Conservation (phyloP, 2,888 invertebrate species). For the Sphaeridia pumilis region DNA sequence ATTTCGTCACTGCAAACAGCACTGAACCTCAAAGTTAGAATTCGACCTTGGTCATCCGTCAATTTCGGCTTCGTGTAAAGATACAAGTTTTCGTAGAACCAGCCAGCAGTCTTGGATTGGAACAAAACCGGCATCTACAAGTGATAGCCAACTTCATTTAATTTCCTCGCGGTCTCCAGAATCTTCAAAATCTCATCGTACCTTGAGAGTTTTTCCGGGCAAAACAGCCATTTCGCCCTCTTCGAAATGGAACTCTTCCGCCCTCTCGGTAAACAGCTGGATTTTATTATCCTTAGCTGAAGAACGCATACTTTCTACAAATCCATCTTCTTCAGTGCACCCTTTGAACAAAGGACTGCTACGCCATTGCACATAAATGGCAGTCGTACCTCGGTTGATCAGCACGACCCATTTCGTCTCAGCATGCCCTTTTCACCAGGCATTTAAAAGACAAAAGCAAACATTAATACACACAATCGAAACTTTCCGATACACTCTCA, state of each 20-base stretch:
- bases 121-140: conserved; percentile 26
- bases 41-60: conserved; percentile 12
- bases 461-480: no score
- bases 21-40: conserved; percentile 17
- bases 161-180: not conserved
- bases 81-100: conserved; percentile 26
- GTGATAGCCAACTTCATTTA: no score
- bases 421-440: no score
- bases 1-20: conserved; percentile 27
- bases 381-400: conserved; percentile 28
- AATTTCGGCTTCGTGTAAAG: conserved; percentile 29
- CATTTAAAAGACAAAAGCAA: no score
- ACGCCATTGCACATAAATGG: conserved; percentile 28
- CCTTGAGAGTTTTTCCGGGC: conserved; percentile 25
- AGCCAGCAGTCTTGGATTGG: conserved; percentile 20
- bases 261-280: not conserved
- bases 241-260: conserved; percentile 26
- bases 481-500: no score
- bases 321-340: conserved; percentile 17
- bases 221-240: conserved; percentile 24
- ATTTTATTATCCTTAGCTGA: not conserved
- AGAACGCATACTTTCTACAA: not conserved
- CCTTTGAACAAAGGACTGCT: conserved; percentile 22
- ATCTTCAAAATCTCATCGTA: not conserved
- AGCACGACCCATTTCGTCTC: conserved; percentile 14